A percentile compares a stretch with the other conserved stretches of the same genome.
phyloP scores from a whole-genome alignment of 2,113 vertebrate species.

The Myanophis thanlyinensis region DNA sequence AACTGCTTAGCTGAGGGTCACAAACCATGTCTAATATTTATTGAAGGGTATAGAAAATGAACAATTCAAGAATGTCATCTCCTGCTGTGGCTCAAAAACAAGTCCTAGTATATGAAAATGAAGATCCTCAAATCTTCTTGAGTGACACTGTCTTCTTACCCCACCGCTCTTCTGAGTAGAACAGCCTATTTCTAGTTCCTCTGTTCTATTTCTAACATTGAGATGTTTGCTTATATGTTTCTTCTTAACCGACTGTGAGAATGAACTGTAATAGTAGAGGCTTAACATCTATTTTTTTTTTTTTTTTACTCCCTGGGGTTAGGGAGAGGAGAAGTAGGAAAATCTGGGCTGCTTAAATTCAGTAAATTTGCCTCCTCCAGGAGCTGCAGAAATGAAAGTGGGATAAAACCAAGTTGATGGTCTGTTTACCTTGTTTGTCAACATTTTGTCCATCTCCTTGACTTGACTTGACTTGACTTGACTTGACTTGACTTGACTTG shows the following conservation, averaged over 20 bases:
- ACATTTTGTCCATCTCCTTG: background rate
- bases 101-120: background rate
- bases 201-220: background rate
- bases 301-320: too few relatives aligned
- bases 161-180: background rate
- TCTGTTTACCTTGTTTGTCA: background rate
- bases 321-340: background rate
- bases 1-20: background rate
- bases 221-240: background rate
- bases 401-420: background rate
- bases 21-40: background rate
- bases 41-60: background rate
- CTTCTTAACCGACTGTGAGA: background rate
- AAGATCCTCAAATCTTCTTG: background rate
- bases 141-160: background rate
- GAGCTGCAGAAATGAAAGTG: background rate
- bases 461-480: background rate
- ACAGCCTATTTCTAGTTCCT: background rate
- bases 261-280: background rate
- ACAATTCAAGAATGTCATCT: background rate
- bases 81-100: background rate
- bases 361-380: background rate
- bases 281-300: background rate
- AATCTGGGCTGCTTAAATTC: background rate
- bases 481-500: background rate